Percentiles rank a stretch among this genome's conserved stretches.
Conservation (phyloP, 1,140 invertebrate genomes). For the Adelges cooleyi region DNA sequence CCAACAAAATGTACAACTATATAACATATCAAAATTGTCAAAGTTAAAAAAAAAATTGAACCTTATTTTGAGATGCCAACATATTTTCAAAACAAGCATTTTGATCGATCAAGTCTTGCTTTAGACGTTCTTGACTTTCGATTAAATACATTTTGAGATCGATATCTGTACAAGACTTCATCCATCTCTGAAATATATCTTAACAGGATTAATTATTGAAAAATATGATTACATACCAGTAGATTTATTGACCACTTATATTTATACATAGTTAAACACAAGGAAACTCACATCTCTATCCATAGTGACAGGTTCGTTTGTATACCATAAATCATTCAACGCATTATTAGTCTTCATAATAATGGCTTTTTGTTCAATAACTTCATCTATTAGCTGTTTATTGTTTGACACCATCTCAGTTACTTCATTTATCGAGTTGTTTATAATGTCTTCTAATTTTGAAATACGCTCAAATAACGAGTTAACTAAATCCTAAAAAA, state of each 20-base stretch:
- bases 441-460: background rate
- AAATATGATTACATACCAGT: too few relatives aligned
- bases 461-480: constrained; percentile 1
- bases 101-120: background rate
- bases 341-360: background rate
- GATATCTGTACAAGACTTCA: background rate
- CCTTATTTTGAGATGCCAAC: background rate
- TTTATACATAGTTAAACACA: too few relatives aligned
- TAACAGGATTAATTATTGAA: too few relatives aligned
- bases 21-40: too few relatives aligned
- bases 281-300: background rate
- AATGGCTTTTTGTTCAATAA: background rate
- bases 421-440: background rate
- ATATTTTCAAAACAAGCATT: background rate
- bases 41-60: too few relatives aligned
- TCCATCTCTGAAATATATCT: background rate
- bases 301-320: constrained; percentile 7
- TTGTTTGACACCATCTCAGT: background rate
- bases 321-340: background rate
- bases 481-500: background rate
- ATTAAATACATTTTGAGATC: constrained; percentile 11
- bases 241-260: too few relatives aligned
- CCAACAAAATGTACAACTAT: too few relatives aligned
- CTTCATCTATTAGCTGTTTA: background rate
- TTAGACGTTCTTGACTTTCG: background rate